Evolutionary conservation across 2,888 invertebrate species (phyloP).

Genomic region (Cistogaster globosa): DNA sequence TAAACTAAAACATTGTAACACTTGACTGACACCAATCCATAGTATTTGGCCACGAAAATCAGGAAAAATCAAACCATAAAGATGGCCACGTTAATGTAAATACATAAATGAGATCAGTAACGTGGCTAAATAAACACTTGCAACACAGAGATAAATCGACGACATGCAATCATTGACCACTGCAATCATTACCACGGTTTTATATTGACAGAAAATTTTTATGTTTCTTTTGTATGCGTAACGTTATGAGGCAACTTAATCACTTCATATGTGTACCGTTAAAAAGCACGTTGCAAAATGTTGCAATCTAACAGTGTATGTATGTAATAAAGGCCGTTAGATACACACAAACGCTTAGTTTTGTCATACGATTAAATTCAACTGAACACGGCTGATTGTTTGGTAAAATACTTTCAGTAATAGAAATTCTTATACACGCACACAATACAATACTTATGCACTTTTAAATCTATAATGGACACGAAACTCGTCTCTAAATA

Average conservation of each 20-base stretch:
- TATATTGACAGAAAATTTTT: slow-evolving; percentile 7
- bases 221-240: slow-evolving; percentile 27
- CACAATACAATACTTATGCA: slow-evolving; percentile 2
- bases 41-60: slow-evolving; percentile 68
- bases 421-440: slow-evolving; percentile 11
- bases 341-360: slow-evolving; percentile 16
- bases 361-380: slow-evolving; percentile 43
- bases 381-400: slow-evolving; percentile 24
- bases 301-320: slow-evolving; percentile 33
- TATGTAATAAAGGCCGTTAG: not conserved
- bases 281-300: slow-evolving; percentile 59
- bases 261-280: slow-evolving; percentile 62
- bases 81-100: slow-evolving; percentile 68
- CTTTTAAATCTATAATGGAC: slow-evolving; percentile 2
- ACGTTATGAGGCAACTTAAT: slow-evolving; percentile 60
- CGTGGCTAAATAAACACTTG: slow-evolving; percentile 62
- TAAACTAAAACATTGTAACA: slow-evolving; percentile 43
- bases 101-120: slow-evolving; percentile 54
- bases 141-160: slow-evolving; percentile 47
- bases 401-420: slow-evolving; percentile 32
- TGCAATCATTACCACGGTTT: slow-evolving; percentile 49
- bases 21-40: slow-evolving; percentile 38
- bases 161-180: slow-evolving; percentile 60
- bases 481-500: slow-evolving; percentile 50
- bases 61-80: slow-evolving; percentile 67